Conservation (phyloP, 1,140 invertebrate species). For the Cydia strobilella region DNA sequence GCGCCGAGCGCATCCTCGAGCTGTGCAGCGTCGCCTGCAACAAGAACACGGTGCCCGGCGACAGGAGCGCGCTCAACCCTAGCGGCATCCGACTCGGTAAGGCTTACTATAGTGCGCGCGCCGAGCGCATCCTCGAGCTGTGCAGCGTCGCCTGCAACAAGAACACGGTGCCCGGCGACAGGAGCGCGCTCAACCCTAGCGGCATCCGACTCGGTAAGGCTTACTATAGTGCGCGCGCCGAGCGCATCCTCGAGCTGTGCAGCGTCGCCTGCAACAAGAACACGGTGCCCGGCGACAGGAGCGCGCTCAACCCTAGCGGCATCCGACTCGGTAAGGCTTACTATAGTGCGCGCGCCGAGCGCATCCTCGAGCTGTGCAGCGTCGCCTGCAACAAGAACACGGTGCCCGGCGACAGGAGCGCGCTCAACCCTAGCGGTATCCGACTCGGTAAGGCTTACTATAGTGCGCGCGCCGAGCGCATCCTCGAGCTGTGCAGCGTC, state of each 20-base stretch:
- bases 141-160: too few relatives aligned
- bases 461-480: background rate
- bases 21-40: background rate
- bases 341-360: conserved; percentile 92
- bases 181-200: too few relatives aligned
- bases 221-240: conserved; percentile 58
- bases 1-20: background rate
- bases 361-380: conserved; percentile 92
- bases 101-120: background rate
- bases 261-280: too few relatives aligned
- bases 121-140: too few relatives aligned
- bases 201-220: too few relatives aligned
- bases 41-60: background rate
- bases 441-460: conserved; percentile 84
- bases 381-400: conserved; percentile 99
- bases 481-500: background rate
- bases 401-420: conserved; percentile 97
- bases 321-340: too few relatives aligned
- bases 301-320: too few relatives aligned
- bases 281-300: too few relatives aligned
- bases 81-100: background rate
- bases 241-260: too few relatives aligned
- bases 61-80: background rate
- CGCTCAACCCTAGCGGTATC: conserved; percentile 96
- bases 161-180: too few relatives aligned